Evolutionary conservation across 2,113 vertebrate genomes (phyloP), one percentile per base, ranked within the genome.

Genomic region (Nothocercus nigrocapillus): DNA sequence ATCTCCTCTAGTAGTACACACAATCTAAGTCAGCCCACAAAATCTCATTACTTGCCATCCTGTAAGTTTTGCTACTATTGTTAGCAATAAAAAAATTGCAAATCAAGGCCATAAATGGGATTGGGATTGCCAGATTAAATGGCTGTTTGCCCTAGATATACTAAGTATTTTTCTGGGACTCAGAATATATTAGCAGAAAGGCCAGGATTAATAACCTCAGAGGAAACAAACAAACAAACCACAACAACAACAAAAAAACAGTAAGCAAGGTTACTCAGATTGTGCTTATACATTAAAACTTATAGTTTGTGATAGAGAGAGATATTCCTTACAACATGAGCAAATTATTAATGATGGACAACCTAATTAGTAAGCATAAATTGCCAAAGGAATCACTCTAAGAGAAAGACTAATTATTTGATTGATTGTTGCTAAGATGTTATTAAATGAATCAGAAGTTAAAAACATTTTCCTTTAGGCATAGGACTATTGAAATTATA

Each of bases 1-100:
- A 0, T 44, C 36, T 90, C 69, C 30, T 9, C 61, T 42, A 72
- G 27, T 5, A 85, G 56, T 11, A 64, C 30, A 56, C 8, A 86
- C 27, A 42, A 19, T 51, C 53, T 54, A 27, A 54, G 18, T 16
- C 25, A 36, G 19, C 40, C 88, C 34, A 15, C 10, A 11, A 32
- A 24, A 59, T 30, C 27, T 32, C 1, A 0, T 27, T 74, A 19
- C 7, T 25, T 40, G 7, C 17, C 42, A 32, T 12, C 24, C 15
- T 49, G 30, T 25, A 77, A 80, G 24, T n/a, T 53, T 16, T 53
- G 63, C 8, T 67, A 21, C 20, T 21, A 28, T 10, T 42, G 76
- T 51, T 56, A 78, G 27, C 3, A 4, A 88, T 42, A 87, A 82
- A 38, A 38, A 67, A 88, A 34, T 4, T 34, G 17, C 45, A 58